Conservation (phyloP, 2,888 invertebrate species). For the Xanthorhoe spadicearia region DNA sequence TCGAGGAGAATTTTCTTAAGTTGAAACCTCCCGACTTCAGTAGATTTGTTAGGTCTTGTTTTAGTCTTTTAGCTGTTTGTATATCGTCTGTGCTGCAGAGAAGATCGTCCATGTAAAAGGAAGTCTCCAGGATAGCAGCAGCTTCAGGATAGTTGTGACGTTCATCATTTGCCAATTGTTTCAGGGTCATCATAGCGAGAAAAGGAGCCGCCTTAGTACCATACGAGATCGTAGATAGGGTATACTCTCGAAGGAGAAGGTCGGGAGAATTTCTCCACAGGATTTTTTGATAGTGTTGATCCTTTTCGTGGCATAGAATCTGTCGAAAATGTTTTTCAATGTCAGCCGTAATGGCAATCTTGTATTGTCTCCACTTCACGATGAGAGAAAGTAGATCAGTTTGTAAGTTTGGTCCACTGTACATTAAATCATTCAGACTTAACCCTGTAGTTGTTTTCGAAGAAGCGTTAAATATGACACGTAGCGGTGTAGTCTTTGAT, state of each 20-base stretch:
- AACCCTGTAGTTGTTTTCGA: conserved; percentile 30
- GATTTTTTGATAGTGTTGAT: conserved; percentile 41
- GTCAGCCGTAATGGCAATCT: conserved; percentile 41
- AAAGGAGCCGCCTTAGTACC: too few relatives aligned
- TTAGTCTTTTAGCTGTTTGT: conserved; percentile 14
- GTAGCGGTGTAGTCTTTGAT: conserved; percentile 36
- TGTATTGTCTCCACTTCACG: conserved; percentile 39
- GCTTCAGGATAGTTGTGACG: conserved; percentile 12
- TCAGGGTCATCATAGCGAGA: conserved; percentile 43
- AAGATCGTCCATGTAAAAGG: conserved; percentile 33
- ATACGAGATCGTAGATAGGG: too few relatives aligned
- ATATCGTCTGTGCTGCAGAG: conserved; percentile 14
- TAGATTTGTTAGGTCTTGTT: conserved; percentile 24
- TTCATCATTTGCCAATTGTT: conserved; percentile 33
- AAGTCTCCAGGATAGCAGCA: conserved; percentile 13
- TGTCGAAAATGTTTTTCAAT: conserved; percentile 44
- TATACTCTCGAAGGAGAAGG: conserved; percentile 24
- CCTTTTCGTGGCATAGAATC: conserved; percentile 30
- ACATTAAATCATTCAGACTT: conserved; percentile 45
- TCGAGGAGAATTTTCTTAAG: conserved; percentile 35
- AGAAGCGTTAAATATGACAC: conserved; percentile 46
- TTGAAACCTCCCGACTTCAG: conserved; percentile 36
- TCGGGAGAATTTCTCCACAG: conserved; percentile 36
- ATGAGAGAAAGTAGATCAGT: conserved; percentile 30
- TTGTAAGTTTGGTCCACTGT: conserved; percentile 40